phyloP scores from a whole-genome alignment of 2,797 vertebrate genomes.

The Spea hammondii region DNA sequence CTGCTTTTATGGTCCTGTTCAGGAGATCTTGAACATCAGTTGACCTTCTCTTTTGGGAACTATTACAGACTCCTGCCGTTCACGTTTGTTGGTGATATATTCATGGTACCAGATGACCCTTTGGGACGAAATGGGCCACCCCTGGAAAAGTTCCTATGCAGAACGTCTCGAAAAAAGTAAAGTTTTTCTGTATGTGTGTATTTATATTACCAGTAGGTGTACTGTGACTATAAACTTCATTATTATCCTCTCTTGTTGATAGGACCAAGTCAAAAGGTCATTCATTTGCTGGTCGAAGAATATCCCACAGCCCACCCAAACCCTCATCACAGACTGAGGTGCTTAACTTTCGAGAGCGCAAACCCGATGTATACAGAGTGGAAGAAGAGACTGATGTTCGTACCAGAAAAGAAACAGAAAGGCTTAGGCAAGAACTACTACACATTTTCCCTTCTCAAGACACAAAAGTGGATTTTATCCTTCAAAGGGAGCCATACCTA shows the following conservation, averaged over 20 bases:
- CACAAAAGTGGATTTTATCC: constrained; percentile 74
- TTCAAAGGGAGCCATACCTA: constrained; percentile 71
- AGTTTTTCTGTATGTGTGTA: neutral
- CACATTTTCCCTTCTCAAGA: constrained; percentile 79
- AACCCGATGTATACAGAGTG: constrained; percentile 28
- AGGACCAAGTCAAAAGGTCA: constrained; percentile 50
- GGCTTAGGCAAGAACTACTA: constrained; percentile 69
- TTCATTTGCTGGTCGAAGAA: constrained; percentile 38
- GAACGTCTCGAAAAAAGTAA: constrained; percentile 67
- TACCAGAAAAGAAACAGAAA: constrained; percentile 64
- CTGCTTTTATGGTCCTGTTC: neutral
- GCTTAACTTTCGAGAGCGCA: constrained; percentile 48
- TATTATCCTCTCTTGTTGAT: neutral
- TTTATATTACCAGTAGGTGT: neutral
- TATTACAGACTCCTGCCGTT: constrained; percentile 79
- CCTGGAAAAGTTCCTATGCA: constrained; percentile 77
- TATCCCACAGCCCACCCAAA: constrained; percentile 1
- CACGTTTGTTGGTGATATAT: constrained; percentile 84
- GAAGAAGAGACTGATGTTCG: constrained; percentile 28
- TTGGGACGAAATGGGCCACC: constrained; percentile 83
- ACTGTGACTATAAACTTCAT: neutral
- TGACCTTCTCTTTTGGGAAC: neutral
- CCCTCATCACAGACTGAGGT: constrained; percentile 51
- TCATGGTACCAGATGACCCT: constrained; percentile 90
- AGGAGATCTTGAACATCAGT: no score